Evolutionary conservation across 2,113 vertebrate species (phyloP).

Genomic region (Engraulis encrasicolus): DNA sequence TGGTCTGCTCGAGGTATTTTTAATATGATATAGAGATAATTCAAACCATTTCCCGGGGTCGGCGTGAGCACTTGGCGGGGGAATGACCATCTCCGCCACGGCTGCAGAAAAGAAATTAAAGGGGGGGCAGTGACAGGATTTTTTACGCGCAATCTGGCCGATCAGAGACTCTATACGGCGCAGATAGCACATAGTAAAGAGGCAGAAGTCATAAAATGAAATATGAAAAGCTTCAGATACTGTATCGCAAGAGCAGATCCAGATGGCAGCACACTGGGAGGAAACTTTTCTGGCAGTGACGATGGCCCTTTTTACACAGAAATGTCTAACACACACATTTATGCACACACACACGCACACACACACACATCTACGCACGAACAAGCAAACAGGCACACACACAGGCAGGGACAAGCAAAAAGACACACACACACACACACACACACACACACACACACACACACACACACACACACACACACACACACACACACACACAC

Average conservation of each 20-base stretch:
- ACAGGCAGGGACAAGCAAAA: too few species aligned
- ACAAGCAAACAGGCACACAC: too few species aligned
- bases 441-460: too few species aligned
- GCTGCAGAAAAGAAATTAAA: too few species aligned
- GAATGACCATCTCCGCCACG: slow-evolving; percentile 9
- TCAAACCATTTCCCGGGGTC: slow-evolving; percentile 16
- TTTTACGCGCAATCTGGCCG: slow-evolving; percentile 30
- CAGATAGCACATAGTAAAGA: slow-evolving; percentile 31
- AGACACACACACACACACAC: too few species aligned
- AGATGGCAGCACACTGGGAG: slow-evolving; percentile 30
- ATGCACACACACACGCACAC: too few species aligned
- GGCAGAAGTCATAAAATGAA: slow-evolving; percentile 23
- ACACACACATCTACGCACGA: too few species aligned
- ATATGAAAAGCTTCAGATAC: slow-evolving; percentile 31
- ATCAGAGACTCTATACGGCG: background rate
- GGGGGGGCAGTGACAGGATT: slow-evolving; percentile 22
- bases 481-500: too few species aligned
- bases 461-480: too few species aligned
- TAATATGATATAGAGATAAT: slow-evolving; percentile 29
- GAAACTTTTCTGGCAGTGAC: background rate
- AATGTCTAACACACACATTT: too few species aligned
- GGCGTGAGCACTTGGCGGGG: slow-evolving; percentile 2
- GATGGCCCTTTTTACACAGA: background rate
- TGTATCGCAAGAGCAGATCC: slow-evolving; percentile 29
- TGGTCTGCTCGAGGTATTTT: slow-evolving; percentile 30